A percentile compares a stretch with the other conserved stretches of the same genome.
phyloP scores from a whole-genome alignment of 2,113 vertebrate species.

The Syrrhaptes paradoxus region DNA sequence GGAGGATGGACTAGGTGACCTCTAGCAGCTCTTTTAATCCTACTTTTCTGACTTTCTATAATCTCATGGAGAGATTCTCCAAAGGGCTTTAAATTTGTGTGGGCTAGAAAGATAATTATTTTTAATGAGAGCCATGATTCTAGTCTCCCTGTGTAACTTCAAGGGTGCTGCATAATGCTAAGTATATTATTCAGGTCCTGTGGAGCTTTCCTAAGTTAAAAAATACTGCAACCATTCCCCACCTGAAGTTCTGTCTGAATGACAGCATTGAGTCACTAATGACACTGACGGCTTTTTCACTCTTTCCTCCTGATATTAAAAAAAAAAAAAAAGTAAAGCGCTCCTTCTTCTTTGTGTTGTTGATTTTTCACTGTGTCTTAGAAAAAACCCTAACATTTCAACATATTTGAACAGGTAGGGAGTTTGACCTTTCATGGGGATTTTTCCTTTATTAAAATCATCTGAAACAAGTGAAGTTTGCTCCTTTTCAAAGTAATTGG shows the following conservation, averaged over 20 bases:
- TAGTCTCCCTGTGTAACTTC: background rate
- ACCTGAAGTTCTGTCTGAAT: background rate
- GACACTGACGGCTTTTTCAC: background rate
- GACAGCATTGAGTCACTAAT: background rate
- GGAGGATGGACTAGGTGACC: background rate
- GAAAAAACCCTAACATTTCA: background rate
- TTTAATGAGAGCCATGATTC: conserved; percentile 9
- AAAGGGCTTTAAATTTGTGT: background rate
- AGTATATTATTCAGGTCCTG: background rate
- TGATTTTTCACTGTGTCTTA: background rate
- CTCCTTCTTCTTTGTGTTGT: background rate
- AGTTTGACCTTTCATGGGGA: background rate
- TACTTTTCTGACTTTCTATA: background rate
- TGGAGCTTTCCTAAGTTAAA: background rate
- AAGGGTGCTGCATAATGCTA: background rate
- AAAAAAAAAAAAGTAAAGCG: background rate
- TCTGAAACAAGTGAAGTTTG: conserved; percentile 18
- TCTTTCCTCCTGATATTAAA: background rate
- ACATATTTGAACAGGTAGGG: background rate
- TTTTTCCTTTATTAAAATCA: conserved; percentile 6
- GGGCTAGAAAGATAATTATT: conserved; percentile 12
- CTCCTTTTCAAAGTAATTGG: conserved; percentile 38
- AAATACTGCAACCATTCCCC: background rate
- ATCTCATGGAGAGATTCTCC: background rate
- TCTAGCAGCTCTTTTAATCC: background rate